Conservation (phyloP, 1,140 invertebrate genomes). For the Episyrphus balteatus region DNA sequence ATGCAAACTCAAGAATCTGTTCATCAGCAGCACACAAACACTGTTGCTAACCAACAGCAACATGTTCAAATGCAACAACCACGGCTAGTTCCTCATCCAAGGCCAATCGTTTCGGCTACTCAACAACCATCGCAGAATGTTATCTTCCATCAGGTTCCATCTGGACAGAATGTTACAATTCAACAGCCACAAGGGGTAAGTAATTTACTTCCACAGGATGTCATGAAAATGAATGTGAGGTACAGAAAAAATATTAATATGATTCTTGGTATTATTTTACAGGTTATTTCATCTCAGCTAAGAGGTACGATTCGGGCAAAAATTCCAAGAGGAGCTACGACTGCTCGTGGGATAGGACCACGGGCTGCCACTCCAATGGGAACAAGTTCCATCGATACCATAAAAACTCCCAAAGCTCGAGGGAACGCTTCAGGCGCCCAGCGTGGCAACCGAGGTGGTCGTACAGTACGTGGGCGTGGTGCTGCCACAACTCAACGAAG, state of each 20-base stretch:
- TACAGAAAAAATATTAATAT: too few relatives aligned
- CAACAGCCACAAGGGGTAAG: conserved; percentile 13
- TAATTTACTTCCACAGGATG: not conserved
- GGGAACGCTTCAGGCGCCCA: too few relatives aligned
- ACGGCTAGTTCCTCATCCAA: conserved; percentile 12
- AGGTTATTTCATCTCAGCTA: too few relatives aligned
- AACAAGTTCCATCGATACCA: not conserved
- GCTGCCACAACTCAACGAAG: too few relatives aligned
- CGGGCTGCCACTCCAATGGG: too few relatives aligned
- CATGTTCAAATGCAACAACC: conserved; percentile 14
- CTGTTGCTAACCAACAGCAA: conserved; percentile 17
- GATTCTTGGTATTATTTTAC: too few relatives aligned
- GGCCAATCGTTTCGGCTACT: not conserved
- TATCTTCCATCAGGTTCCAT: conserved; percentile 22
- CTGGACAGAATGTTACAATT: conserved; percentile 15
- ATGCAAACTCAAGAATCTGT: conserved; percentile 18
- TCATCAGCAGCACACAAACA: conserved; percentile 20
- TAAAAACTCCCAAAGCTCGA: not conserved
- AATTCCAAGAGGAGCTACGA: too few relatives aligned
- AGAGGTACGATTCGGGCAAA: too few relatives aligned
- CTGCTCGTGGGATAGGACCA: too few relatives aligned
- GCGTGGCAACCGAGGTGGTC: too few relatives aligned
- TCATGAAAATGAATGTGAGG: too few relatives aligned
- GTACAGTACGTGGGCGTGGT: too few relatives aligned
- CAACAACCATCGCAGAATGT: conserved; percentile 19